Base-by-base conservation (phyloP, 2,113 vertebrate genomes). In the Motacilla alba region DNA sequence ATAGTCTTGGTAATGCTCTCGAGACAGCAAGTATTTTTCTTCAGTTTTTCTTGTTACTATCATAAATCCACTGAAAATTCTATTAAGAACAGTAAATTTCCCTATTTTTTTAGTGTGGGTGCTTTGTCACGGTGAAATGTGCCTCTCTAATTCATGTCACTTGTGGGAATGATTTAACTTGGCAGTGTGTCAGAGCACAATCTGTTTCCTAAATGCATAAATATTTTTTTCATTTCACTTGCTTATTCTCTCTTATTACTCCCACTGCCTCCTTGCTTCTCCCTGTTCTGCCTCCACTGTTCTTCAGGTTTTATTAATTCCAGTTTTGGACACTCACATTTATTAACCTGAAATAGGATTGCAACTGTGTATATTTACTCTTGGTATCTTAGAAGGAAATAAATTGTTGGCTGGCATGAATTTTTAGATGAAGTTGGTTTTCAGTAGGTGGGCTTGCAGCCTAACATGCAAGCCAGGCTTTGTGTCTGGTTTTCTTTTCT, bases 131-230 rank as follows among this genome's bases (percentile, higher is more conserved):
- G 19, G 37, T 93, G 76, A 93, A 91, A 73, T 95, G 39, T 80
- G 76, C 37, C 55, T 92, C 78, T 76, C 43, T 83, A 80, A 76
- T 46, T 93, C 79, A 43, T 86, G 68, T 86, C 88, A 47, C 68
- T 96, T 70, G 70, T 30, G 89, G 83, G 64, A 94, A 86, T 66
- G 91, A 87, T 90, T 92, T 92, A 87, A 93, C 91, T 83, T 93
- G 93, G 83, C 83, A 41, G 17, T 26, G 47, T 92, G 60, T 92
- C 89, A 93, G 73, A 95, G 93, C 93, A 94, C 94, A 94, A 35
- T 75, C 88, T 95, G 94, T 94, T 95, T 95, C 94, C 92, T 95
- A 95, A 95, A 95, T 74, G 83, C 60, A 62, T 91, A 85, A 87
- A 90, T 93, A 58, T 80, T 93, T 93, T 93, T 95, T 92, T 79